Conservation (phyloP, 2,888 invertebrate species). For the Tenthredo livida region DNA sequence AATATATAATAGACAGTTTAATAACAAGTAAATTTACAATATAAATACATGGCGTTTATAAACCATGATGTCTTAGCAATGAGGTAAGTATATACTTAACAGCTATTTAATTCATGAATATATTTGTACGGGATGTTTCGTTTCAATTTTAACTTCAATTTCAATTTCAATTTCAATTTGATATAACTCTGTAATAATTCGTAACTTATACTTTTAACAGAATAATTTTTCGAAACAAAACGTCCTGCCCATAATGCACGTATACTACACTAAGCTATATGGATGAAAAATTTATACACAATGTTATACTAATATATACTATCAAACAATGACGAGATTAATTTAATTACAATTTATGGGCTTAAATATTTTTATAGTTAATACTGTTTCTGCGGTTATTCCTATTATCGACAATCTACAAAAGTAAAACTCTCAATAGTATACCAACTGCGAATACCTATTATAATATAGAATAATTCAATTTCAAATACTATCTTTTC, state of each 20-base stretch:
- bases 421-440: background rate
- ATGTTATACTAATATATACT: slow-evolving; percentile 3
- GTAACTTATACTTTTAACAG: background rate
- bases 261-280: background rate
- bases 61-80: slow-evolving; percentile 13
- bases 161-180: background rate
- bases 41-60: slow-evolving; percentile 17
- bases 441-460: background rate
- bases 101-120: slow-evolving; percentile 9
- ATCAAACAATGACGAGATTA: background rate
- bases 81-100: slow-evolving; percentile 6
- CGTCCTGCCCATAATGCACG: background rate
- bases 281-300: background rate
- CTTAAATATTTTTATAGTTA: slow-evolving; percentile 35
- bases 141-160: slow-evolving; percentile 4
- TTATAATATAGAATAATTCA: background rate
- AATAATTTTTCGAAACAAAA: background rate
- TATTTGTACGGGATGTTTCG: slow-evolving; percentile 2
- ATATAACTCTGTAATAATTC: background rate
- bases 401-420: slow-evolving; percentile 20
- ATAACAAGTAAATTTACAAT: slow-evolving; percentile 2
- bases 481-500: background rate
- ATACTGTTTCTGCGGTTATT: slow-evolving; percentile 38
- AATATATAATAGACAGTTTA: background rate
- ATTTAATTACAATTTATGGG: slow-evolving; percentile 29